Percentiles rank a stretch among this genome's conserved stretches.
These are phyloP conservation scores for Oryzias dopingdopingensis DNA, from an alignment of 2,797 vertebrate species.

Conservation along the genomic window DNA sequence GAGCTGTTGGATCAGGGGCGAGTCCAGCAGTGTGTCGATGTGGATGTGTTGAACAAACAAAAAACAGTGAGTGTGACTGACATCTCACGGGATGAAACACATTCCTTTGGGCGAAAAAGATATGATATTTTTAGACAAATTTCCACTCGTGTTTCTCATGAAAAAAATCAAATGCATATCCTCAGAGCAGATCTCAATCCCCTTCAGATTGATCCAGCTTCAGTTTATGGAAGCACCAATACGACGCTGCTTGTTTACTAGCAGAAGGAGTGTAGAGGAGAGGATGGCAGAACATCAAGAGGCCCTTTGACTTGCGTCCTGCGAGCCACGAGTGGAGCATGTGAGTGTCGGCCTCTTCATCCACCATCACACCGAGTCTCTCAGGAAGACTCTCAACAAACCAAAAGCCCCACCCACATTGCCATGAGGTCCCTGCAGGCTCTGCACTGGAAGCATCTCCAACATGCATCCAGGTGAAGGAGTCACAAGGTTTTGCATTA, in stretches of 20 bases:
- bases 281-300: conserved; percentile 19
- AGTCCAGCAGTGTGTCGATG: background rate
- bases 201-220: conserved; percentile 13
- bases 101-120: conserved; percentile 1
- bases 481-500: conserved; percentile 8
- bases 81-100: background rate
- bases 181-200: background rate
- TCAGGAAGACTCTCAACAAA: background rate
- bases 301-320: background rate
- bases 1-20: no score
- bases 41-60: background rate
- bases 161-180: background rate
- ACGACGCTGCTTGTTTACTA: conserved; percentile 23
- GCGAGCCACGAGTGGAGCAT: background rate
- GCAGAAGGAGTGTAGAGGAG: conserved; percentile 7
- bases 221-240: conserved; percentile 22
- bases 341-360: conserved; percentile 18
- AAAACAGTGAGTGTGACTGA: background rate
- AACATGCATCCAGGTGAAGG: conserved; percentile 6
- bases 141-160: background rate
- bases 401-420: conserved; percentile 1
- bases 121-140: conserved; percentile 15
- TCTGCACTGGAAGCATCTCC: background rate
- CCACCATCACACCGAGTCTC: conserved; percentile 11
- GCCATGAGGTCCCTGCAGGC: conserved; percentile 32